Percentiles rank a stretch among this genome's conserved stretches.
Conservation (phyloP, 2,113 vertebrate genomes). For the Otus sunia region DNA sequence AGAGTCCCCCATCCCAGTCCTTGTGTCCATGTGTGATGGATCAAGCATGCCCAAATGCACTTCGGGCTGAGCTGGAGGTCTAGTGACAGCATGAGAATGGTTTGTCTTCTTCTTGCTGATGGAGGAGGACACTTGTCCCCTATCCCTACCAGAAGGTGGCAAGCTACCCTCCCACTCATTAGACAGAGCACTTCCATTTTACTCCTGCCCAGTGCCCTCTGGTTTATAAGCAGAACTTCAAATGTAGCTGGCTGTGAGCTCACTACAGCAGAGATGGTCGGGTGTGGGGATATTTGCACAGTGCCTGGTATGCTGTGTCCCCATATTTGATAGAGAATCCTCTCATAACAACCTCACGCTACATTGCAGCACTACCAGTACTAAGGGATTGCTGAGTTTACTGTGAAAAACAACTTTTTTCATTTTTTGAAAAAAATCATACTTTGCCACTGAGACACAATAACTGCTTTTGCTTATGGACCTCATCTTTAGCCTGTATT, state of each 20-base stretch:
- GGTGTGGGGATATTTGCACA: neutral
- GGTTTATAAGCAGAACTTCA: neutral
- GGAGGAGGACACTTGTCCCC: neutral
- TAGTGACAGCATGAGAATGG: neutral
- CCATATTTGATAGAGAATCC: neutral
- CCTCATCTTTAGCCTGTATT: rapidly evolving
- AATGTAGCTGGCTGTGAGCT: rapidly evolving
- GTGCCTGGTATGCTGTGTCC: rapidly evolving
- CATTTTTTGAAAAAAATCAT: neutral
- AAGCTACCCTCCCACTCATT: neutral
- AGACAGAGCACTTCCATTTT: neutral
- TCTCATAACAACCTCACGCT: neutral
- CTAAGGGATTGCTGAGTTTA: neutral
- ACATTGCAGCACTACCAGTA: neutral
- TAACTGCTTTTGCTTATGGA: neutral
- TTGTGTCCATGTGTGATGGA: rapidly evolving
- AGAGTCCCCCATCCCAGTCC: rapidly evolving
- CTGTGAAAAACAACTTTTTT: neutral
- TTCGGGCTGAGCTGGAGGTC: neutral
- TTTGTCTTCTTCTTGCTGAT: neutral
- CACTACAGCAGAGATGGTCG: neutral
- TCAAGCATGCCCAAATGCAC: rapidly evolving
- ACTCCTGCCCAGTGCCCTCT: neutral
- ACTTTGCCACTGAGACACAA: neutral
- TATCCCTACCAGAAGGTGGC: neutral